Conservation (phyloP, 2,888 invertebrate species). For the Ommatoiulus sabulosus region DNA sequence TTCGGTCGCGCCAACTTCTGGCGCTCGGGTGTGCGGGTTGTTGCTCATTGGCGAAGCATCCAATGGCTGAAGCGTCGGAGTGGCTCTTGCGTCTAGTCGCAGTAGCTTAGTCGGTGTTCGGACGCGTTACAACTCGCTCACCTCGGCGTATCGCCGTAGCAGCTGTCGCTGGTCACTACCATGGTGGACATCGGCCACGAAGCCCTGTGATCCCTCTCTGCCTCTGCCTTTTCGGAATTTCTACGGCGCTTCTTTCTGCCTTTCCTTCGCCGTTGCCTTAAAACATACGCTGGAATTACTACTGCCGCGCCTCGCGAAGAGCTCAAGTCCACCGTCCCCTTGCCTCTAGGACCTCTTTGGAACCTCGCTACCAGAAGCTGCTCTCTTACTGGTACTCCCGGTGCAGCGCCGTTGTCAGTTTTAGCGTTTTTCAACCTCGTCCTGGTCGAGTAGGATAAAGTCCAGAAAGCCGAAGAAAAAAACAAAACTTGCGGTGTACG, state of each 20-base stretch:
- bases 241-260: too few relatives aligned
- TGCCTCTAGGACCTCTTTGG: background rate
- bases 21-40: background rate
- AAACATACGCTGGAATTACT: conserved; percentile 4
- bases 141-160: background rate
- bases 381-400: too few relatives aligned
- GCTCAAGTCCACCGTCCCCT: background rate
- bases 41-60: background rate
- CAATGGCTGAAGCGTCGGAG: background rate
- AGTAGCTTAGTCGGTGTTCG: conserved; percentile 13
- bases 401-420: too few relatives aligned
- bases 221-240: too few relatives aligned
- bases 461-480: too few relatives aligned
- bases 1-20: background rate
- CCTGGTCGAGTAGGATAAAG: too few relatives aligned
- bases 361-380: background rate
- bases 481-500: too few relatives aligned
- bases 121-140: conserved; percentile 1
- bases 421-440: too few relatives aligned
- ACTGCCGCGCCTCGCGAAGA: background rate
- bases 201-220: background rate
- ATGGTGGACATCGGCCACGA: background rate
- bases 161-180: background rate
- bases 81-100: background rate
- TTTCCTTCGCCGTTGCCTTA: background rate